Evolutionary conservation across 2,113 vertebrate genomes (phyloP), one percentile per base, ranked within the genome.

Genomic region (Megaptera novaeangliae): DNA sequence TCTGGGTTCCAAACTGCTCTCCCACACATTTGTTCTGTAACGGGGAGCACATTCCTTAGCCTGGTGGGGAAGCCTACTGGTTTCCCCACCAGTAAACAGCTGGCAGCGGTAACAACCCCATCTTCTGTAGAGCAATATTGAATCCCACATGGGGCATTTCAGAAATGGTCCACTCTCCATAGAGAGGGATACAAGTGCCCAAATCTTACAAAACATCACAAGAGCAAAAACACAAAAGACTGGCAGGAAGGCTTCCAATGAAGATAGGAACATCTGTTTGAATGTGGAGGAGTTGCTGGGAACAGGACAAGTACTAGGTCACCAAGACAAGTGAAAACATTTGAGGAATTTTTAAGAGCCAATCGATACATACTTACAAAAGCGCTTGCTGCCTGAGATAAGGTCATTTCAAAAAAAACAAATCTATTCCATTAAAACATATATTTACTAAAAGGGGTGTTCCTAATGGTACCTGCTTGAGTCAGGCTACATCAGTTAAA

Each of bases 301-400:
- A 97, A 96, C 41, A 74, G 94, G 69, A 59, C 90, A 82, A 82
- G 77, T 31, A 46, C 29, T 17, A 55, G 95, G 95, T 97, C 96
- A 96, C 83, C 68, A 27, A 96, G 83, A 83, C 94, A 93, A 97
- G 74, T 11, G 75, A 94, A 95, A 95, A 96, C 92, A 97, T 93
- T 90, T 94, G 95, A 97, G 84, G 90, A 96, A 97, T 97, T 92
- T 98, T 94, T 41, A 94, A 97, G 96, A 97, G 92, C 94, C 80
- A 94, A 96, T 98, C 96, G 52, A 98, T 98, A 98, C 12, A n/a
- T 92, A 69, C 96, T 98, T 97, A 96, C 41, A 92, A 96, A 97
- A 97, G 96, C 94, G 80, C 52, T 91, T 61, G 39, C 96, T 95
- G 90, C 88, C 72, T 94, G 69, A 96, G 84, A 97, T 82, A 97